Percentiles rank a stretch among this genome's conserved stretches.
phyloP scores from a whole-genome alignment of 2,888 invertebrate genomes.

The Himalopsyche anomala region DNA sequence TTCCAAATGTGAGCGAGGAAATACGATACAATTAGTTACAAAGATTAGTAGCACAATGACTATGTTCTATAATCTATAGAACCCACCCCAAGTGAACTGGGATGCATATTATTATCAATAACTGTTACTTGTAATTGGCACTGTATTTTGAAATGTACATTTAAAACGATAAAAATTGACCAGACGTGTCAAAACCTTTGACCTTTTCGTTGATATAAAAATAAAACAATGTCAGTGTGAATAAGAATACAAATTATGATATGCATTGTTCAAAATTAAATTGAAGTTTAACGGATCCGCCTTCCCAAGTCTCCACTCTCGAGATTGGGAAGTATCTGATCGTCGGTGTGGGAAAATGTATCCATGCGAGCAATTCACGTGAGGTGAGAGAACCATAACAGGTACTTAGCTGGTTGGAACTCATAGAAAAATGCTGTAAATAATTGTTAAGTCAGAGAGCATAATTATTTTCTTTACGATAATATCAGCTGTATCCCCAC shows the following conservation, averaged over 20 bases:
- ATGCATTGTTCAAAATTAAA: constrained; percentile 25
- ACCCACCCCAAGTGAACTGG: too few species aligned
- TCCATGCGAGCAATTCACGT: background rate
- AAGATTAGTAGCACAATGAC: too few species aligned
- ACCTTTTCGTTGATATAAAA: constrained; percentile 4
- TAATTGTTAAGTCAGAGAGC: too few species aligned
- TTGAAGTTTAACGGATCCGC: constrained; percentile 11
- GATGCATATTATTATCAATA: too few species aligned
- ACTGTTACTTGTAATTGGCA: background rate
- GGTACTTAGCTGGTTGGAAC: too few species aligned
- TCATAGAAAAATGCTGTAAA: too few species aligned
- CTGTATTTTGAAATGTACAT: background rate
- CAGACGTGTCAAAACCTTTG: constrained; percentile 35
- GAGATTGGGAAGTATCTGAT: constrained; percentile 11
- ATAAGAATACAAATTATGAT: background rate
- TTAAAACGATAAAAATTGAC: constrained; percentile 20
- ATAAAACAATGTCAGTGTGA: background rate
- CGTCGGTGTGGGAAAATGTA: constrained; percentile 35
- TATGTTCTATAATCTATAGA: too few species aligned
- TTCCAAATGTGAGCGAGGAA: too few species aligned
- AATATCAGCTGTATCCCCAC: too few species aligned
- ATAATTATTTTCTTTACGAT: too few species aligned
- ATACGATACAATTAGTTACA: too few species aligned
- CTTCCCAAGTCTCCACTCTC: background rate
- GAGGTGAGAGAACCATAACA: constrained; percentile 27